Conservation (phyloP, 2,113 vertebrate species). For the Colossoma macropomum region DNA sequence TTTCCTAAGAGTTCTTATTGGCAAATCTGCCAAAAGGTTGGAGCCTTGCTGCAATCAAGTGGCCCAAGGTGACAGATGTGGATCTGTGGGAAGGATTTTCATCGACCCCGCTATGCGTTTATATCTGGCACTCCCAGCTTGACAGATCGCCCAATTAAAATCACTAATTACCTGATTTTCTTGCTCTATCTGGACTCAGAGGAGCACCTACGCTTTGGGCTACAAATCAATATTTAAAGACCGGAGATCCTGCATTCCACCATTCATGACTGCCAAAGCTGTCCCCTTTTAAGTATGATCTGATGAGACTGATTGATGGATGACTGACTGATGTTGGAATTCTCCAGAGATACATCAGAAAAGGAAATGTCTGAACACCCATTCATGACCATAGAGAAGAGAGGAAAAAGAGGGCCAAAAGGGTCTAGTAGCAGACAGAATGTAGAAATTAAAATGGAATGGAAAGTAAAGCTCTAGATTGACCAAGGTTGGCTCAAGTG, state of each 20-base stretch:
- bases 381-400: neutral
- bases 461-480: slow-evolving; percentile 49
- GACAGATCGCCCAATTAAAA: slow-evolving; percentile 84
- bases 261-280: slow-evolving; percentile 62
- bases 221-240: slow-evolving; percentile 79
- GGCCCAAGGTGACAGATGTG: slow-evolving; percentile 71
- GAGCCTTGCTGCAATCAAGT: slow-evolving; percentile 56
- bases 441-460: slow-evolving; percentile 39
- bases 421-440: slow-evolving; percentile 3
- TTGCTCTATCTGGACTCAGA: slow-evolving; percentile 63
- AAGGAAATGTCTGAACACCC: slow-evolving; percentile 27
- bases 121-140: slow-evolving; percentile 75
- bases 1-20: slow-evolving; percentile 61
- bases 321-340: slow-evolving; percentile 54
- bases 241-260: slow-evolving; percentile 68
- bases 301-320: slow-evolving; percentile 66
- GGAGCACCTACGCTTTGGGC: slow-evolving; percentile 70
- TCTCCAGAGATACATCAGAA: slow-evolving; percentile 35
- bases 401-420: neutral
- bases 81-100: slow-evolving; percentile 70
- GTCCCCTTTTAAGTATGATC: slow-evolving; percentile 72
- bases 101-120: slow-evolving; percentile 75
- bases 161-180: slow-evolving; percentile 81
- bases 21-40: slow-evolving; percentile 58
- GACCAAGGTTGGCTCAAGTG: slow-evolving; percentile 57